Evolutionary conservation across 1,140 invertebrate genomes (phyloP).

Genomic region (Theocolax elegans): DNA sequence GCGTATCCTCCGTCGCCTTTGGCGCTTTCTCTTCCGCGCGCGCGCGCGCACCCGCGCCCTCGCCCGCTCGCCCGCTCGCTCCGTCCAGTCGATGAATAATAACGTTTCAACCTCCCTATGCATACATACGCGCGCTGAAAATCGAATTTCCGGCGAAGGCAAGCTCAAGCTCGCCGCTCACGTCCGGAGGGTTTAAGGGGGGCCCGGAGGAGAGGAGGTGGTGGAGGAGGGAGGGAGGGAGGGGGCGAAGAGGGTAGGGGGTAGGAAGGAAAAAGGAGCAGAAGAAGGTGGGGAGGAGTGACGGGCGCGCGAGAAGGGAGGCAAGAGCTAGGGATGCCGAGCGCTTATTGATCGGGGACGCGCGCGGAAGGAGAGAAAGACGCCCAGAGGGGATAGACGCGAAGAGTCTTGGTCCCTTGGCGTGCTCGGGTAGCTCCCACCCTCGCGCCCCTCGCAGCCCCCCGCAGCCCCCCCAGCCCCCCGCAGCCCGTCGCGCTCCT

Average conservation of each 20-base stretch:
- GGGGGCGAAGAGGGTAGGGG: background rate
- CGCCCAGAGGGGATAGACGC: slow-evolving; percentile 2
- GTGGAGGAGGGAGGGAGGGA: slow-evolving; percentile 3
- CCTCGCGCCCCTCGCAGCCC: too few relatives aligned
- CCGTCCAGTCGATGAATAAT: slow-evolving; percentile 32
- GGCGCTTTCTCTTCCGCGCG: too few relatives aligned
- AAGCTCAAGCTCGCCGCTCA: background rate
- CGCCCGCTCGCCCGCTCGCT: background rate
- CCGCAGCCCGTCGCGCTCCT: too few relatives aligned
- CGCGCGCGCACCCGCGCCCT: background rate
- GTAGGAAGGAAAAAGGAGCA: background rate
- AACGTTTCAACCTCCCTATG: slow-evolving; percentile 5
- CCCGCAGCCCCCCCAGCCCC: too few relatives aligned
- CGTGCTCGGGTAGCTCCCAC: background rate
- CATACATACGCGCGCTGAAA: slow-evolving; percentile 23
- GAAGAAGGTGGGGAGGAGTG: background rate
- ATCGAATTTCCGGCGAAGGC: slow-evolving; percentile 36
- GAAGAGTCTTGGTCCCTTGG: slow-evolving; percentile 22
- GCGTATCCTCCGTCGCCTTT: too few relatives aligned
- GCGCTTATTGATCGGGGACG: slow-evolving; percentile 47
- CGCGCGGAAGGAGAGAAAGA: background rate
- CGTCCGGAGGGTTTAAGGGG: background rate
- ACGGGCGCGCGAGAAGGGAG: background rate
- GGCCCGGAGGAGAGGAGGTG: background rate
- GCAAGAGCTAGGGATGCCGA: background rate